phyloP scores from a whole-genome alignment of 1,140 invertebrate genomes.

The Drosophila grimshawi region DNA sequence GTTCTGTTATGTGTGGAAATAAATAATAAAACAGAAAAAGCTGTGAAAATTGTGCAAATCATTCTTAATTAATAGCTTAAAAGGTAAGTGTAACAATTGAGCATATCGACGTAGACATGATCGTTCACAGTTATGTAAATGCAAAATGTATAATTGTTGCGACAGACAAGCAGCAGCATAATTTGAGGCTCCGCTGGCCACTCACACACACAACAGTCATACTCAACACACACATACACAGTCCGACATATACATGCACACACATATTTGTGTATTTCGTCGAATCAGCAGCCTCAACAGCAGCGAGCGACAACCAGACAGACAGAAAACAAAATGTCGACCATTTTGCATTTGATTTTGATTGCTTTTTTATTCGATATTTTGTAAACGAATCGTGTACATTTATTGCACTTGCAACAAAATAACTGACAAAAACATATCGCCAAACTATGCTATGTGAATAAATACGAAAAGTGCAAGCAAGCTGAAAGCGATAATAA shows the following conservation, averaged over 20 bases:
- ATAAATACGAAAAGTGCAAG: constrained; percentile 4
- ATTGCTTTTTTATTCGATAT: constrained; percentile 47
- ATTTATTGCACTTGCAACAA: constrained; percentile 2
- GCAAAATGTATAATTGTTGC: neutral
- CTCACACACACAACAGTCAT: constrained; percentile 44
- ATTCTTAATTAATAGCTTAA: constrained; percentile 38
- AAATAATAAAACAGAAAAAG: constrained; percentile 31
- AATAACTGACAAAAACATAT: constrained; percentile 12
- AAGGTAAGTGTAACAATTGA: constrained; percentile 59
- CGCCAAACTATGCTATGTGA: neutral
- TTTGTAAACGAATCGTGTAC: constrained; percentile 22
- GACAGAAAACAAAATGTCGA: constrained; percentile 83
- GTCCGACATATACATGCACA: constrained; percentile 10
- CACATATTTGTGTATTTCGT: constrained; percentile 58
- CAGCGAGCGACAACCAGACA: constrained; percentile 57
- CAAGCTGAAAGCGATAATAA: constrained; percentile 13
- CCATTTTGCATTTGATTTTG: constrained; percentile 61
- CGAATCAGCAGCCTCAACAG: constrained; percentile 58
- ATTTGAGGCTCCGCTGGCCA: constrained; percentile 59
- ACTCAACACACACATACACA: constrained; percentile 15
- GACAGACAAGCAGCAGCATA: neutral
- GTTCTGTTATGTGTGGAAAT: constrained; percentile 71
- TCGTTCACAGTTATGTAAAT: constrained; percentile 21
- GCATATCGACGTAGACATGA: neutral
- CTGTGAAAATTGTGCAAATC: constrained; percentile 70